These are phyloP conservation scores for Ypsolopha scabrella DNA, from an alignment of 2,888 invertebrate species.

Conservation along the genomic window DNA sequence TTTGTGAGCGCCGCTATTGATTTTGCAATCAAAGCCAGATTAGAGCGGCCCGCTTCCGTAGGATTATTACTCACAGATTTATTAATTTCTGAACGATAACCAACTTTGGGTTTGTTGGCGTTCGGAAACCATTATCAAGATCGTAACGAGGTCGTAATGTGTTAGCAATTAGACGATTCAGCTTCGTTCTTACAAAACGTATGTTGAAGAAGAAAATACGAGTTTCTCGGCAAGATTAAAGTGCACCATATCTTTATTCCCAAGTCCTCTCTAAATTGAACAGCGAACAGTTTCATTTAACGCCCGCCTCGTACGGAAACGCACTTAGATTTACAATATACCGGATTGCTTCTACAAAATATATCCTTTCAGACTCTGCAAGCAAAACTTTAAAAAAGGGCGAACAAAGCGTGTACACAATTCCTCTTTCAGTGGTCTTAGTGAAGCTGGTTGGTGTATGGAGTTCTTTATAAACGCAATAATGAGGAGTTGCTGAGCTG, in stretches of 20 bases:
- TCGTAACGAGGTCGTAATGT: neutral
- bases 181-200: neutral
- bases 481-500: conserved; percentile 64
- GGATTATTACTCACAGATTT: conserved; percentile 20
- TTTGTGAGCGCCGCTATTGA: conserved; percentile 33
- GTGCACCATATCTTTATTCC: neutral
- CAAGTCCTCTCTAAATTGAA: neutral
- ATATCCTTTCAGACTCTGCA: conserved; percentile 25
- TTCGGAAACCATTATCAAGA: neutral
- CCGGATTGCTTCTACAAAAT: conserved; percentile 34
- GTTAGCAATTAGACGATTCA: neutral
- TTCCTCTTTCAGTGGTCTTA: conserved; percentile 65
- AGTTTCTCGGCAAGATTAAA: neutral
- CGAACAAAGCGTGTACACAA: conserved; percentile 62
- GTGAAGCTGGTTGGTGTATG: conserved; percentile 61
- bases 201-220: neutral
- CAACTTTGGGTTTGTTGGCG: neutral
- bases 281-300: too few relatives aligned
- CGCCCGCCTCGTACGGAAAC: neutral
- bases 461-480: conserved; percentile 68
- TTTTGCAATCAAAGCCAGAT: conserved; percentile 61
- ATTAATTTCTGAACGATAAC: conserved; percentile 8
- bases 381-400: conserved; percentile 15
- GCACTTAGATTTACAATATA: conserved; percentile 13
- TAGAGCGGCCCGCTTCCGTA: conserved; percentile 30